Evolutionary conservation across 1,140 invertebrate species (phyloP), one percentile per base, ranked within the genome.

Genomic region (Sinonovacula constricta): DNA sequence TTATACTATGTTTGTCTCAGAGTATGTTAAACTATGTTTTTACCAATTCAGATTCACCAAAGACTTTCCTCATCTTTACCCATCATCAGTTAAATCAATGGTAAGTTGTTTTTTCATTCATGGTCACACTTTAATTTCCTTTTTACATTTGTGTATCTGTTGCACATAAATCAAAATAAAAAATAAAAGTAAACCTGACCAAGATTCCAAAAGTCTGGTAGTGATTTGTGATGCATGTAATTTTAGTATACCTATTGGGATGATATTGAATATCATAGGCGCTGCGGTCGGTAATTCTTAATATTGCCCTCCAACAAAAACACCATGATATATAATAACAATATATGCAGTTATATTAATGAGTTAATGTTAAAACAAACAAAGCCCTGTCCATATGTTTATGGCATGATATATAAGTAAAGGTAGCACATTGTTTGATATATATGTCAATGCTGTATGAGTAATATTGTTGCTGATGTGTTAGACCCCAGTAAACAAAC

Each of bases 51-150:
- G 85, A 28, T 83, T 83, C 53, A 81, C 84, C 45, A 74, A 81
- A 80, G 84, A 87, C 53, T 76, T 80, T 76, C 66, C 60, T 36
- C 65, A 70, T 24, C 67, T 87, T 39, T 89, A 84, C 74, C 86
- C 88, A 34, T 66, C 83, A 26, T 80, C 86, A 59, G 82, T 89
- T 10, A 80, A 78, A n/a, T 84, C 85, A 24, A 86, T 89, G 86
- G 86, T 87, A 80, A 81, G 76, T 65, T 14, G n/a, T 60, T 70
- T 12, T 78, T 45, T 4, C 24, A 15, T 60, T 39, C 7, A 5
- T 18, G 22, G 18, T 51, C 24, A 3, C 24, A 60, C 26, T 60
- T 3, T 18, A 15, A 18, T 26, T n/a, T 22, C 3, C 28, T 5
- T 24, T 30, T 26, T n/a, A 62, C 59, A 31, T 57, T 31, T 2